phyloP scores from a whole-genome alignment of 2,797 vertebrate genomes.

The Numenius phaeopus region DNA sequence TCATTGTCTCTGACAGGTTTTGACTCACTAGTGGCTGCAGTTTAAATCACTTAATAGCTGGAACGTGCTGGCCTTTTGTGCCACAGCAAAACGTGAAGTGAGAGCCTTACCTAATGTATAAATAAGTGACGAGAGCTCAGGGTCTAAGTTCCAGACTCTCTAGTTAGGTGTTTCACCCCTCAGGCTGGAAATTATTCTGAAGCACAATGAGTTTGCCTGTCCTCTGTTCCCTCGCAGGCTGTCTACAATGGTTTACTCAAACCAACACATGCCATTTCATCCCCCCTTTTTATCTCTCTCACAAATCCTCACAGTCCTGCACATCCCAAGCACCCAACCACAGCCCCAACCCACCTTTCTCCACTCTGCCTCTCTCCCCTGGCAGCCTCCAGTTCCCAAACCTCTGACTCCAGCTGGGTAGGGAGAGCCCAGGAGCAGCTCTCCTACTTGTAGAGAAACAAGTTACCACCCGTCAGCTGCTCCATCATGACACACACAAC shows the following conservation, averaged over 20 bases:
- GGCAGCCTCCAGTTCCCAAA: background rate
- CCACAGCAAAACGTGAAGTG: background rate
- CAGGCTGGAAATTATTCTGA: background rate
- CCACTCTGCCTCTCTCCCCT: background rate
- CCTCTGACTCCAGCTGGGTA: background rate
- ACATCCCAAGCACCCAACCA: accelerated
- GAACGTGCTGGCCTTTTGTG: background rate
- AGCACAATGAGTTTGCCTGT: background rate
- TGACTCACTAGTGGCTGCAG: background rate
- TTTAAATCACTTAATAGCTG: background rate
- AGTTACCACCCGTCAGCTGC: background rate
- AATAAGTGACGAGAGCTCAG: background rate
- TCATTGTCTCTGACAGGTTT: background rate
- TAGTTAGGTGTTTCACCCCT: background rate
- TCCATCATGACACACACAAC: accelerated
- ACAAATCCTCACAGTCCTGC: background rate
- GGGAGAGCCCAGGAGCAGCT: background rate
- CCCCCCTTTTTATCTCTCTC: accelerated
- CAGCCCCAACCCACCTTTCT: background rate
- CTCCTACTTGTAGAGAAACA: background rate
- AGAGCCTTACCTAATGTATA: background rate
- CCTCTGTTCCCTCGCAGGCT: background rate
- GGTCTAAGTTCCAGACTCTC: background rate
- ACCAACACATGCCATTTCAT: background rate
- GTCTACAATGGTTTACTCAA: background rate